Conservation (phyloP, 2,888 invertebrate genomes). For the Erpobdella octoculata region DNA sequence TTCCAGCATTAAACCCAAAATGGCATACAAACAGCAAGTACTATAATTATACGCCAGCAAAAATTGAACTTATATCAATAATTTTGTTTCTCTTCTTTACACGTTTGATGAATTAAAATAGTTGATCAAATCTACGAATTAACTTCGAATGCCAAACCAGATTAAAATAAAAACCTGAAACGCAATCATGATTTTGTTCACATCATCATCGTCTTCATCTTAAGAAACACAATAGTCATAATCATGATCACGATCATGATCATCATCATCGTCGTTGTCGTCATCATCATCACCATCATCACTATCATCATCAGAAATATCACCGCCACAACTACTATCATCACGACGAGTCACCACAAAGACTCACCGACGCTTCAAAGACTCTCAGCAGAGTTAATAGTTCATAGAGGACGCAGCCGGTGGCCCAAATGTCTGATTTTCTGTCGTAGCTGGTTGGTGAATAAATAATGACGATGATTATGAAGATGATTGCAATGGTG, state of each 20-base stretch:
- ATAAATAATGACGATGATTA: neutral
- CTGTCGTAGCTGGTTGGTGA: constrained; percentile 45
- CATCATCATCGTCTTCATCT: too few relatives aligned
- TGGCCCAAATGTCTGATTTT: constrained; percentile 51
- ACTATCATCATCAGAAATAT: neutral
- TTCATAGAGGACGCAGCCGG: constrained; percentile 51
- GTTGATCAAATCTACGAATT: too few relatives aligned
- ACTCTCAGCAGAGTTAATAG: constrained; percentile 46
- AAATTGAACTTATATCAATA: too few relatives aligned
- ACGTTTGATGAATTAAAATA: too few relatives aligned
- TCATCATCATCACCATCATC: neutral
- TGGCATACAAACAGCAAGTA: too few relatives aligned
- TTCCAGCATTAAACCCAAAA: too few relatives aligned
- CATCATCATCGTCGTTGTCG: neutral
- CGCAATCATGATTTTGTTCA: too few relatives aligned
- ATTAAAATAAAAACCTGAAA: too few relatives aligned
- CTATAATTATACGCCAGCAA: too few relatives aligned
- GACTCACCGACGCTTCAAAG: constrained; percentile 50
- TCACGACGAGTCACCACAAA: neutral
- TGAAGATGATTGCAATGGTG: too few relatives aligned
- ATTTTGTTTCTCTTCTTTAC: too few relatives aligned
- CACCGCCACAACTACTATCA: neutral
- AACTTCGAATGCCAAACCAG: too few relatives aligned
- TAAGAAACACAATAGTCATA: neutral
- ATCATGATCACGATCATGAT: neutral